A percentile compares a stretch with the other conserved stretches of the same genome.
These are phyloP conservation scores for Palloptera scutellata DNA, from an alignment of 2,888 invertebrate species.

Conservation along the genomic window DNA sequence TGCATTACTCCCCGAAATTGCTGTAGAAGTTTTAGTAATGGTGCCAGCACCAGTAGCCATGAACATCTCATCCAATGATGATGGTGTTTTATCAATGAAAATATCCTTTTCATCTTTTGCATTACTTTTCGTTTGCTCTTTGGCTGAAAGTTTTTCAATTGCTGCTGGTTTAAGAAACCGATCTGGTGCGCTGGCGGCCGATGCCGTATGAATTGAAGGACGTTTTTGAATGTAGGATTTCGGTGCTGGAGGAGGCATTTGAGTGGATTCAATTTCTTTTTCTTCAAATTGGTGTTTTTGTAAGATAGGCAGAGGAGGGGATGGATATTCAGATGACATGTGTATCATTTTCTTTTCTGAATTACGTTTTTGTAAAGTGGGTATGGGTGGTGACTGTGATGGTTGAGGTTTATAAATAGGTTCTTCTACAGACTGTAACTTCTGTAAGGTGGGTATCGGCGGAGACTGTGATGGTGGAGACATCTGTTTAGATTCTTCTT, in stretches of 20 bases:
- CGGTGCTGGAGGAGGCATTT: conserved; percentile 20
- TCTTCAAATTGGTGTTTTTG: conserved; percentile 20
- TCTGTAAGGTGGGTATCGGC: too few species aligned
- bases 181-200: neutral
- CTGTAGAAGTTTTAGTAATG: conserved; percentile 9
- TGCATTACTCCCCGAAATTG: conserved; percentile 10
- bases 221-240: conserved; percentile 38
- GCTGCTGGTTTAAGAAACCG: conserved; percentile 26
- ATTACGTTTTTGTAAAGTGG: conserved; percentile 25
- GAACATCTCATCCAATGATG: conserved; percentile 49
- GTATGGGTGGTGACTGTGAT: conserved; percentile 12
- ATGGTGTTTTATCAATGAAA: conserved; percentile 52
- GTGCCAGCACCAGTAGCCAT: conserved; percentile 20
- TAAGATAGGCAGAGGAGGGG: conserved; percentile 15
- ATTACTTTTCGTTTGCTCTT: conserved; percentile 54
- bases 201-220: conserved; percentile 42
- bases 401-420: too few species aligned
- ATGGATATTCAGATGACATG: neutral
- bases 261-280: neutral
- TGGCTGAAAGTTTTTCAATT: conserved; percentile 50
- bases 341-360: neutral
- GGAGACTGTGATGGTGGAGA: too few species aligned
- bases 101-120: conserved; percentile 57
- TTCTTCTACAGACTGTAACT: too few species aligned
- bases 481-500: too few species aligned